Percentiles rank a stretch among this genome's conserved stretches.
These are phyloP conservation scores for Asteroscopus sphinx DNA, from an alignment of 2,888 invertebrate genomes.

Conservation along the genomic window DNA sequence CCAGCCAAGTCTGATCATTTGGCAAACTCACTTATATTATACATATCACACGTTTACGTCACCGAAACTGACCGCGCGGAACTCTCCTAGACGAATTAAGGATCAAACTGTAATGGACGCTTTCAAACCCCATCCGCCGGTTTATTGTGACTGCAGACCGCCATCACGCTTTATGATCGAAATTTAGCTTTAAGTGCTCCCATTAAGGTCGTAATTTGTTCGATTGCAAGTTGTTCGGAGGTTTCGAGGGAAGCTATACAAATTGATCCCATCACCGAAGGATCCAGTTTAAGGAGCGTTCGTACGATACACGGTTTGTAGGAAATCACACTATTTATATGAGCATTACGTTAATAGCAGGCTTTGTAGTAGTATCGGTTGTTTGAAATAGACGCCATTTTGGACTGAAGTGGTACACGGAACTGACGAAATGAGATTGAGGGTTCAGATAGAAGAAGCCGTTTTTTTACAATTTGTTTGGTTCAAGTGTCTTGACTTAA, in stretches of 20 bases:
- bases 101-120: slow-evolving; percentile 69
- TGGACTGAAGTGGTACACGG: slow-evolving; percentile 44
- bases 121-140: slow-evolving; percentile 68
- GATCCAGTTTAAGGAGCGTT: slow-evolving; percentile 64
- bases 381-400: slow-evolving; percentile 51
- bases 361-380: slow-evolving; percentile 67
- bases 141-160: slow-evolving; percentile 73
- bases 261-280: slow-evolving; percentile 78
- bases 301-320: slow-evolving; percentile 68
- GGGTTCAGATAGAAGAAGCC: slow-evolving; percentile 38
- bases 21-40: slow-evolving; percentile 1
- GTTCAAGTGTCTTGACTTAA: slow-evolving; percentile 4
- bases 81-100: slow-evolving; percentile 44
- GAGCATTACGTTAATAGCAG: slow-evolving; percentile 72
- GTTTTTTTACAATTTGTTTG: slow-evolving; percentile 49
- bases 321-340: slow-evolving; percentile 78
- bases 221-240: slow-evolving; percentile 55
- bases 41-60: slow-evolving; percentile 12
- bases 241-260: slow-evolving; percentile 78
- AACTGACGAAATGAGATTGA: slow-evolving; percentile 49
- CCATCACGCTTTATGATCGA: slow-evolving; percentile 57
- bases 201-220: slow-evolving; percentile 72
- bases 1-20: not conserved
- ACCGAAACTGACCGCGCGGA: slow-evolving; percentile 42
- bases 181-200: slow-evolving; percentile 68